phyloP scores from a whole-genome alignment of 2,113 vertebrate species.

The Semnornis frantzii region DNA sequence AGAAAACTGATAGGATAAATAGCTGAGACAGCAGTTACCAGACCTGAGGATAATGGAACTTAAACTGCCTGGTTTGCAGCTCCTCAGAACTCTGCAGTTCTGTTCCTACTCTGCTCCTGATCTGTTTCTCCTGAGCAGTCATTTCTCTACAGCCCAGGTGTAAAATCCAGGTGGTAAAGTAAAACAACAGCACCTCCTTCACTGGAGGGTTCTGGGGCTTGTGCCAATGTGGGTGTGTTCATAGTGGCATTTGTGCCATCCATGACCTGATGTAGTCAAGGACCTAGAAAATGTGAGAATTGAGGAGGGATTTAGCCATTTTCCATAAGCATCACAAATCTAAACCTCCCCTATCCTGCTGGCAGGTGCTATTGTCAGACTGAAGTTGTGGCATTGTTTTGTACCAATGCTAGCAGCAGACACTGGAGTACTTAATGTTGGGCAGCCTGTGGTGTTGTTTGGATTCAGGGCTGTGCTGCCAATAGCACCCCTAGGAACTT shows the following conservation, averaged over 20 bases:
- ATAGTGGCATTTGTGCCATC: background rate
- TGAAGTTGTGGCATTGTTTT: background rate
- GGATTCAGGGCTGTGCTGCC: background rate
- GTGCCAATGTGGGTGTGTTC: background rate
- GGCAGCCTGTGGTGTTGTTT: rapidly evolving
- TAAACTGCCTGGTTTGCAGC: background rate
- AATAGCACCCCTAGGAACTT: rapidly evolving
- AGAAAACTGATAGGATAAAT: background rate
- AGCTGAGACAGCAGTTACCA: background rate
- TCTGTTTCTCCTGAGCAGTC: background rate
- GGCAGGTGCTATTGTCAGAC: background rate
- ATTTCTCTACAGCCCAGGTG: background rate
- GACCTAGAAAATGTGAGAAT: background rate
- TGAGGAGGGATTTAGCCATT: background rate
- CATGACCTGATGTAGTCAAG: background rate
- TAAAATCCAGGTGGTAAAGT: too few relatives aligned
- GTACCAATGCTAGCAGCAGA: background rate
- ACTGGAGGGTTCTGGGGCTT: background rate
- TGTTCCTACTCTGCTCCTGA: background rate
- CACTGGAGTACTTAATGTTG: too few relatives aligned
- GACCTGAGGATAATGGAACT: background rate
- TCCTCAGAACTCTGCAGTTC: background rate
- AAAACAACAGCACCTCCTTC: background rate
- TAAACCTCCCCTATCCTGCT: background rate
- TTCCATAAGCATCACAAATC: background rate